phyloP scores from a whole-genome alignment of 2,888 invertebrate genomes.

The Ochropleura plecta region DNA sequence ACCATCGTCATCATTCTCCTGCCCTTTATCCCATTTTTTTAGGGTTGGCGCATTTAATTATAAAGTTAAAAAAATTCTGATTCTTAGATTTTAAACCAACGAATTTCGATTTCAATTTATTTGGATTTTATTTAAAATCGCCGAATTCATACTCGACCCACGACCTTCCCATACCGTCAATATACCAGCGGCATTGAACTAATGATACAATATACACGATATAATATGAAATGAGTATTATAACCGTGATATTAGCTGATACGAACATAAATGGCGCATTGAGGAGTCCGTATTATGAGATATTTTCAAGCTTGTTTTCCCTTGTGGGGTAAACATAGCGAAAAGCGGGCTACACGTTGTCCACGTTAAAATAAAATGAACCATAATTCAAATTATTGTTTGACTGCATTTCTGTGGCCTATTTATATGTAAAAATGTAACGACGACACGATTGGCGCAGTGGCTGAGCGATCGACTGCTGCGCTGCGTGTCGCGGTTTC shows the following conservation, averaged over 20 bases:
- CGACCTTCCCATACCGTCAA: constrained; percentile 42
- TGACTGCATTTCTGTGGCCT: neutral
- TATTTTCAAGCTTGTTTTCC: constrained; percentile 13
- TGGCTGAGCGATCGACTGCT: too few species aligned
- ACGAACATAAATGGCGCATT: constrained; percentile 19
- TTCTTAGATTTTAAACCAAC: neutral
- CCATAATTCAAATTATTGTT: too few species aligned
- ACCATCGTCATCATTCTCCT: too few species aligned
- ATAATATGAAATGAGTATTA: constrained; percentile 41
- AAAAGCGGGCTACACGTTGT: neutral
- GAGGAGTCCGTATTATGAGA: constrained; percentile 18
- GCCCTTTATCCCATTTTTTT: too few species aligned
- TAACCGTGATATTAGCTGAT: constrained; percentile 43
- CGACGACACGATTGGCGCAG: too few species aligned
- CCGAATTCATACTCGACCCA: constrained; percentile 8
- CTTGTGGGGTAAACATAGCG: constrained; percentile 2
- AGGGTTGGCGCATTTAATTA: neutral
- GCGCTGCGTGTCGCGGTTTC: too few species aligned
- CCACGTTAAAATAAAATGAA: constrained; percentile 4
- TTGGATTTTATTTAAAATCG: neutral
- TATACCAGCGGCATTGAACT: constrained; percentile 46
- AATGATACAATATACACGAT: constrained; percentile 51
- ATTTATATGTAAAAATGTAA: neutral
- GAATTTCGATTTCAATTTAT: neutral
- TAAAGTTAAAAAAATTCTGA: neutral